A percentile compares a stretch with the other conserved stretches of the same genome.
Evolutionary conservation across 2,888 invertebrate genomes (phyloP).

Genomic region (Pandemis corylana): DNA sequence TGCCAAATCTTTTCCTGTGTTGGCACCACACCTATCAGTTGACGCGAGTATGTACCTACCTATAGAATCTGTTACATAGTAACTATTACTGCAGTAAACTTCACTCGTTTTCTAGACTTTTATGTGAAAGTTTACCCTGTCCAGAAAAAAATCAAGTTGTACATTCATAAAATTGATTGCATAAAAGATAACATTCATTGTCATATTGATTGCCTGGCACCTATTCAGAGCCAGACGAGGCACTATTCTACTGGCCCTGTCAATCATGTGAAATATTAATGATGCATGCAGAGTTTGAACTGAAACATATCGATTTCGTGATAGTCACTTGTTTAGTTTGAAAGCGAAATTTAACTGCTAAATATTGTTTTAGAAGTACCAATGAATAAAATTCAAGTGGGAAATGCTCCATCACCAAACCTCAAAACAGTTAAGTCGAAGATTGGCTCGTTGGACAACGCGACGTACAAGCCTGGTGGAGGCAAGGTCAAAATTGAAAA

Average conservation of each 20-base stretch:
- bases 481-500: constrained; percentile 95
- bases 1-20: no score
- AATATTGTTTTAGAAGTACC: constrained; percentile 89
- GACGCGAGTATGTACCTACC: no score
- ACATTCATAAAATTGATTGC: constrained; percentile 2
- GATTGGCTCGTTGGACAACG: constrained; percentile 96
- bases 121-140: no score
- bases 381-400: constrained; percentile 97
- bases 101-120: no score
- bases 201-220: not conserved
- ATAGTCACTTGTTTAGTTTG: not conserved
- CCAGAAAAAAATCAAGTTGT: not conserved
- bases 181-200: not conserved
- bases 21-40: no score
- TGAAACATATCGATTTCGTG: constrained; percentile 39
- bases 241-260: not conserved
- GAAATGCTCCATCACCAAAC: constrained; percentile 96
- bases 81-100: no score
- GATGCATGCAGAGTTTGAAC: constrained; percentile 26
- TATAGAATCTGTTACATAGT: no score
- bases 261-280: constrained; percentile 42
- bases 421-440: constrained; percentile 96
- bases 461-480: constrained; percentile 95
- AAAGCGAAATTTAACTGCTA: not conserved
- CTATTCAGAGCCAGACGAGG: not conserved